A percentile compares a stretch with the other conserved stretches of the same genome.
Evolutionary conservation across 1,140 invertebrate species (phyloP).

Genomic region (Lordiphosa stackelbergi): DNA sequence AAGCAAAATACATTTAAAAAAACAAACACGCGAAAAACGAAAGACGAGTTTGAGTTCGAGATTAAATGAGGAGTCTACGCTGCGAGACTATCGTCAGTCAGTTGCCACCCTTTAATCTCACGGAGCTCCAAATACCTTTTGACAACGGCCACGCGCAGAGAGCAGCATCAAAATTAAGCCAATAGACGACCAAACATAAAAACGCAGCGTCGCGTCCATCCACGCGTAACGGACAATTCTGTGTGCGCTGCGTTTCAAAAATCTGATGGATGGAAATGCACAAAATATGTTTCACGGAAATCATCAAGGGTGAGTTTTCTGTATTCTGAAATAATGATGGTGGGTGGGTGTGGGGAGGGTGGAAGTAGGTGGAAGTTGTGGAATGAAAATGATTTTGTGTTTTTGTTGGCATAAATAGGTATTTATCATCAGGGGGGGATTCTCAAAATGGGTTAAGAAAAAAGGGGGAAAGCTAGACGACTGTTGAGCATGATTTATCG

Average conservation of each 20-base stretch:
- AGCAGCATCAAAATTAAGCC: constrained; percentile 73
- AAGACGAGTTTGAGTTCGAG: not conserved
- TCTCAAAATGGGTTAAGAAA: no score
- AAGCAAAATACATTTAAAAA: constrained; percentile 15
- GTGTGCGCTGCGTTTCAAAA: constrained; percentile 65
- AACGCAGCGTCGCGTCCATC: constrained; percentile 65
- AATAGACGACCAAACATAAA: constrained; percentile 55
- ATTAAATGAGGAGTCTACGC: constrained; percentile 1
- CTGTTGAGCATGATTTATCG: no score
- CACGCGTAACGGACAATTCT: constrained; percentile 71
- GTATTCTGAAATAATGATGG: not conserved
- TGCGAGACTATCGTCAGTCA: constrained; percentile 8
- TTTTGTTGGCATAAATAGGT: no score
- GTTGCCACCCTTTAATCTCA: not conserved
- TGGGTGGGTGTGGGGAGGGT: no score
- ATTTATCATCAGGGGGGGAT: no score
- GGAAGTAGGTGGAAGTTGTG: no score
- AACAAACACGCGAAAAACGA: constrained; percentile 9
- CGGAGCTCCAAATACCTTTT: constrained; percentile 7
- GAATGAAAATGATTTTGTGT: no score
- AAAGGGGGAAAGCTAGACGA: no score
- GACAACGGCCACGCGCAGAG: constrained; percentile 59
- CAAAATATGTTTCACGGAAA: constrained; percentile 78
- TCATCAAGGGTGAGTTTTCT: constrained; percentile 77
- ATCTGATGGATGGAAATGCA: constrained; percentile 78